These are phyloP conservation scores for Meandrina meandrites DNA, from an alignment of 92 coral and sea anemone genomes.

Conservation along the genomic window DNA sequence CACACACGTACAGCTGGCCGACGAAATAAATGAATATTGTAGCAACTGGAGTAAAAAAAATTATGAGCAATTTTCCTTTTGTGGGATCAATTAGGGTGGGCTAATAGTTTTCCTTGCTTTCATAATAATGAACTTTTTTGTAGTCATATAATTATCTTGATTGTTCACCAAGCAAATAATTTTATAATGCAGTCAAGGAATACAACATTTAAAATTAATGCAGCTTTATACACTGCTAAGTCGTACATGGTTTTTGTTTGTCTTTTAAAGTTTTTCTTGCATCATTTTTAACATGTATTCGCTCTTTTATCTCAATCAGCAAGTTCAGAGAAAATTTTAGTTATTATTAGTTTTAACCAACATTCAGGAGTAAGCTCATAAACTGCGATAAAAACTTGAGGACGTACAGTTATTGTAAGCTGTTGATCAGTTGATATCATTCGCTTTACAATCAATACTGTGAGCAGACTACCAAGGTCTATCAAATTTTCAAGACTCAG, in stretches of 20 bases:
- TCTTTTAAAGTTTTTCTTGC: no score
- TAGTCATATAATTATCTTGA: neutral
- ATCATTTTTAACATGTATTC: neutral
- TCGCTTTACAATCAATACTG: neutral
- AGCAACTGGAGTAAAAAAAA: neutral
- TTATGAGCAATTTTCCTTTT: neutral
- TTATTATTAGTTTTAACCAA: neutral
- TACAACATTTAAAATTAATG: neutral
- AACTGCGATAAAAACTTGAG: neutral
- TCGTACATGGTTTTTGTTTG: no score
- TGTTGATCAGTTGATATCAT: neutral
- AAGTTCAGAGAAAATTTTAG: no score
- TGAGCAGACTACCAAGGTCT: neutral
- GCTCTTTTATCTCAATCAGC: neutral
- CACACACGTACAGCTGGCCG: slow-evolving; percentile 84
- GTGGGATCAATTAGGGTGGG: neutral
- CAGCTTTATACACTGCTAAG: no score
- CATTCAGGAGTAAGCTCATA: neutral
- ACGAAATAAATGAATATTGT: neutral
- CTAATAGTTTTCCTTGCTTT: neutral
- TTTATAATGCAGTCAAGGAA: neutral
- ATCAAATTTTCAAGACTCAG: neutral
- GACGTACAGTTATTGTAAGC: neutral
- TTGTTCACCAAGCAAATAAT: neutral
- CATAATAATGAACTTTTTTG: neutral